Conservation (phyloP, 2,113 vertebrate genomes). For the Sceloporus tristichus region DNA sequence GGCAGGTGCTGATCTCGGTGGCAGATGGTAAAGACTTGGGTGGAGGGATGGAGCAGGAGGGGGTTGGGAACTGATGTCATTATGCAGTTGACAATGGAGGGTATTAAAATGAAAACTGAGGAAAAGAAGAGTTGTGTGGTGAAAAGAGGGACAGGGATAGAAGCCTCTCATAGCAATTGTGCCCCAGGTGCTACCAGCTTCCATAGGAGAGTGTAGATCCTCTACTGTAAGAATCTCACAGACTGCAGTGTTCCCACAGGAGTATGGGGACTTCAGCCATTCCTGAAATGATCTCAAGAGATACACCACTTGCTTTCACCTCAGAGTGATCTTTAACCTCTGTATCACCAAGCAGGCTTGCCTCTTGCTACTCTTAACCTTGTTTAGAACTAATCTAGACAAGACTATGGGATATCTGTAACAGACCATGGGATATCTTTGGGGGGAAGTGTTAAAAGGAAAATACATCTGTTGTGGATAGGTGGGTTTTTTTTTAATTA, state of each 20-base stretch:
- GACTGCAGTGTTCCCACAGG: background rate
- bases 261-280: background rate
- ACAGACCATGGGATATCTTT: background rate
- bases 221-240: background rate
- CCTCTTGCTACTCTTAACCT: background rate
- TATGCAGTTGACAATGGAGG: slow-evolving; percentile 17
- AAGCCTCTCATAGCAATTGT: background rate
- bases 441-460: too few relatives aligned
- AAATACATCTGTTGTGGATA: background rate
- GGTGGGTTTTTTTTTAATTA: background rate
- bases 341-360: background rate
- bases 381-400: too few relatives aligned
- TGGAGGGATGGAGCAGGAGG: background rate
- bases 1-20: slow-evolving; percentile 67
- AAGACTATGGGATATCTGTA: background rate
- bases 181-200: background rate
- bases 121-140: background rate
- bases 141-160: background rate
- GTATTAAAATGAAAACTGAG: slow-evolving; percentile 1
- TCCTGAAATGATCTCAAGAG: background rate
- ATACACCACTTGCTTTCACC: background rate
- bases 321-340: background rate
- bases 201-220: too few relatives aligned
- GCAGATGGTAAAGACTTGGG: slow-evolving; percentile 69
- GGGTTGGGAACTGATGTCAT: background rate